Evolutionary conservation across 1,140 invertebrate species (phyloP).

Genomic region (Campodea augens): DNA sequence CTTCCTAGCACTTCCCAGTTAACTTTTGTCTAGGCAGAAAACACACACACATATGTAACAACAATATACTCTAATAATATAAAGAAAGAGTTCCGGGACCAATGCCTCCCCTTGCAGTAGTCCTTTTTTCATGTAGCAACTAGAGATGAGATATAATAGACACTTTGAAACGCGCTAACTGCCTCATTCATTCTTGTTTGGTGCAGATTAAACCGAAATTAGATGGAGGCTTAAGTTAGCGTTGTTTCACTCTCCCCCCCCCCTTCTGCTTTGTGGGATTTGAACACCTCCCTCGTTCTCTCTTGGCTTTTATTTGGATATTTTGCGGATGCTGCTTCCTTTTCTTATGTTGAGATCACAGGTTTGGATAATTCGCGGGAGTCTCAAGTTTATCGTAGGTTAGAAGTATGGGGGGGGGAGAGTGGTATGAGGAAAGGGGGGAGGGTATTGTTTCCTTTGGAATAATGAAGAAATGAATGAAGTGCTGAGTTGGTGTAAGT

Average conservation of each 20-base stretch:
- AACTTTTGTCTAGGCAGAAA: too few relatives aligned
- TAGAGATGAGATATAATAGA: slow-evolving; percentile 5
- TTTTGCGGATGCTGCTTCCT: not conserved
- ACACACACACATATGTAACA: too few relatives aligned
- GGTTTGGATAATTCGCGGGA: not conserved
- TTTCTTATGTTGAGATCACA: not conserved
- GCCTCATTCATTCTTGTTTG: slow-evolving; percentile 25
- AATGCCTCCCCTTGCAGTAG: too few relatives aligned
- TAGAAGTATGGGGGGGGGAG: too few relatives aligned
- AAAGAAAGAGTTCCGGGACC: too few relatives aligned
- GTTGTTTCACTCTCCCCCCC: not conserved
- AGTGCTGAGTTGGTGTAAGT: too few relatives aligned
- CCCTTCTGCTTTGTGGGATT: not conserved
- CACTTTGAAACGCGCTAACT: slow-evolving; percentile 22
- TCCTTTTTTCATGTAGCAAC: too few relatives aligned
- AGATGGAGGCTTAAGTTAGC: slow-evolving; percentile 18
- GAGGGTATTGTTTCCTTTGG: too few relatives aligned
- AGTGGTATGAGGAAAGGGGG: too few relatives aligned
- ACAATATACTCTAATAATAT: too few relatives aligned
- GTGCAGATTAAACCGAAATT: slow-evolving; percentile 26
- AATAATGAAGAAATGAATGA: not conserved
- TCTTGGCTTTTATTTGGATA: not conserved
- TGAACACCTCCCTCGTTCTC: not conserved
- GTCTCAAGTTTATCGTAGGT: too few relatives aligned
- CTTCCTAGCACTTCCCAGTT: too few relatives aligned